These are phyloP conservation scores for Sciurus carolinensis DNA, from an alignment of 2,797 vertebrate genomes.

Conservation along the genomic window DNA sequence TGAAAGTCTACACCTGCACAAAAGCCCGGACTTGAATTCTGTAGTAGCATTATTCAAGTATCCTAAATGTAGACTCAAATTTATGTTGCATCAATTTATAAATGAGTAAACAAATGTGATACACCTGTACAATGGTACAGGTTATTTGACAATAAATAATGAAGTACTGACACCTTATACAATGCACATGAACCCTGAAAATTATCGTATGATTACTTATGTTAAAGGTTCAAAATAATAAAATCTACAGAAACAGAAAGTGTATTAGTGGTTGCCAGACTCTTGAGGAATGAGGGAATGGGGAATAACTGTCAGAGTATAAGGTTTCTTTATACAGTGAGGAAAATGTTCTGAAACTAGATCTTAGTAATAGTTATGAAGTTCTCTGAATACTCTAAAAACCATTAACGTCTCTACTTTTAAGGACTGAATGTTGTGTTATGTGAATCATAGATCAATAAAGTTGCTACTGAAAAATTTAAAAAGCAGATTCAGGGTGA, in stretches of 20 bases:
- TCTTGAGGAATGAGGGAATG: neutral
- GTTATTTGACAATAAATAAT: neutral
- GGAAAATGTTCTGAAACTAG: constrained; percentile 29
- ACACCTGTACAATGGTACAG: neutral
- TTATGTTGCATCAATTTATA: neutral
- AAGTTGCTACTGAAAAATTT: neutral
- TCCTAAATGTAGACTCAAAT: neutral
- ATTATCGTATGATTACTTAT: neutral
- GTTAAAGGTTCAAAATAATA: neutral
- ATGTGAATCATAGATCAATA: neutral
- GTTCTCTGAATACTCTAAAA: neutral
- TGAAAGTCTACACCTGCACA: neutral
- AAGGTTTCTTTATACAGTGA: neutral
- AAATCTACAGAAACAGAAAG: constrained; percentile 7
- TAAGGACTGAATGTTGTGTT: neutral
- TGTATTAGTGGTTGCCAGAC: neutral
- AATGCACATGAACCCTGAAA: neutral
- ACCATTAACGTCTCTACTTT: neutral
- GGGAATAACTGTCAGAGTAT: neutral
- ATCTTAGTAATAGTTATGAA: neutral
- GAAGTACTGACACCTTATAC: neutral
- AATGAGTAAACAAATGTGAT: constrained; percentile 8
- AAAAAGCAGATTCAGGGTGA: neutral
- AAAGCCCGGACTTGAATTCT: neutral
- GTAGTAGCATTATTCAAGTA: neutral